Percentiles rank a stretch among this genome's conserved stretches.
Conservation (phyloP, 2,113 vertebrate genomes). For the Carassius carassius region DNA sequence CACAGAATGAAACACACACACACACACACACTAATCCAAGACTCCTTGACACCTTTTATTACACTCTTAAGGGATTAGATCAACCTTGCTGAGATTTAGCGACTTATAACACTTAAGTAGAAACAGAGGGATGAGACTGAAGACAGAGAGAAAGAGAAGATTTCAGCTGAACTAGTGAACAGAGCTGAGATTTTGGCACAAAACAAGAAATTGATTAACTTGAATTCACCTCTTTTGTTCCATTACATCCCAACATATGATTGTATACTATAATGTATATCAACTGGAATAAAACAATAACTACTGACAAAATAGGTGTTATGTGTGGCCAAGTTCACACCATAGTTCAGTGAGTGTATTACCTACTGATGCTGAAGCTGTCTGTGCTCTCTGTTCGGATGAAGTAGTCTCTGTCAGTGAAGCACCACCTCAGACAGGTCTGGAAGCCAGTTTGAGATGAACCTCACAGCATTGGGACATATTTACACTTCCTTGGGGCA, state of each 20-base stretch:
- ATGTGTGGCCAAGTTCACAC: not conserved
- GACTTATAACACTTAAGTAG: constrained; percentile 44
- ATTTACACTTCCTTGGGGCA: constrained; percentile 48
- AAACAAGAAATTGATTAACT: not conserved
- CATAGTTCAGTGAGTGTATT: not conserved
- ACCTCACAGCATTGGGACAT: constrained; percentile 45
- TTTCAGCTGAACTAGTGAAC: not conserved
- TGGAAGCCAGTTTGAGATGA: constrained; percentile 35
- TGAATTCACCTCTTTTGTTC: not conserved
- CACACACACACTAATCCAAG: constrained; percentile 32
- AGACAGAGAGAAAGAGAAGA: constrained; percentile 17
- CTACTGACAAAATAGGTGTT: not conserved
- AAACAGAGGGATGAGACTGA: constrained; percentile 34
- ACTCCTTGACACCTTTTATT: constrained; percentile 46
- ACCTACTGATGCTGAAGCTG: constrained; percentile 43
- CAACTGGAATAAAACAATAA: not conserved
- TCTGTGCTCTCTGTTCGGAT: constrained; percentile 36
- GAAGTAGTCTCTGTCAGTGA: constrained; percentile 35
- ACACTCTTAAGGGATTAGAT: constrained; percentile 46
- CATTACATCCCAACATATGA: not conserved
- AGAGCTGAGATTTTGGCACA: not conserved
- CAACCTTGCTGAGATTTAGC: constrained; percentile 39
- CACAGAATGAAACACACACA: not conserved
- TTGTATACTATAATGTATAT: not conserved
- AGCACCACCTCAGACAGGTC: constrained; percentile 38